Evolutionary conservation across 2,797 vertebrate genomes (phyloP).

Genomic region (Clarias fuscus): DNA sequence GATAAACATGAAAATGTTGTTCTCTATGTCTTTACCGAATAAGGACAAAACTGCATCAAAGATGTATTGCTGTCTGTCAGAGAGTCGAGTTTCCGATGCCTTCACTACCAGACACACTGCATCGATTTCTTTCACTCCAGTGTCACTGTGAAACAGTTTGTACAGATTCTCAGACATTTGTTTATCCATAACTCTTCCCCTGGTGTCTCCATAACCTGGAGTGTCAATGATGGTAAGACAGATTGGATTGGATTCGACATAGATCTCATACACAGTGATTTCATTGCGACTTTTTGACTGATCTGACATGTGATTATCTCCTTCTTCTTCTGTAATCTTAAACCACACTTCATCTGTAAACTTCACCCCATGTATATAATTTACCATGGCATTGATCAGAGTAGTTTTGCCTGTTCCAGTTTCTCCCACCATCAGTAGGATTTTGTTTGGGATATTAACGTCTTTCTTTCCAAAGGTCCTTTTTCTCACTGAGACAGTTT

Average conservation of each 20-base stretch:
- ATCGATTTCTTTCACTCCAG: no score
- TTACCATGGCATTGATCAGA: no score
- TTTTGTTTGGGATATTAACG: no score
- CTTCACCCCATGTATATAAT: slow-evolving; percentile 40
- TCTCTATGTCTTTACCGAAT: slow-evolving; percentile 43
- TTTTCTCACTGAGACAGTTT: no score
- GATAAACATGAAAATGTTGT: slow-evolving; percentile 23
- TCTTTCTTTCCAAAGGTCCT: no score
- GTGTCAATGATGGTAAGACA: slow-evolving; percentile 60
- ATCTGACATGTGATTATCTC: not conserved
- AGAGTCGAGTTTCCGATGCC: slow-evolving; percentile 8
- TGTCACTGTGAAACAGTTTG: no score
- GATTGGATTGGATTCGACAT: slow-evolving; percentile 30
- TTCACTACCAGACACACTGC: slow-evolving; percentile 32
- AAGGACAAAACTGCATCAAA: slow-evolving; percentile 44
- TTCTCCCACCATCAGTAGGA: no score
- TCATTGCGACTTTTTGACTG: slow-evolving; percentile 22
- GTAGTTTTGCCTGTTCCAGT: no score
- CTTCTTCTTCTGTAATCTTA: slow-evolving; percentile 35
- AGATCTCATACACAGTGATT: slow-evolving; percentile 49
- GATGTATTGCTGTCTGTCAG: slow-evolving; percentile 25
- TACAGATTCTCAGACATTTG: no score
- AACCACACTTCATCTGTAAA: slow-evolving; percentile 28
- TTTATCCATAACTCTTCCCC: slow-evolving; percentile 1
- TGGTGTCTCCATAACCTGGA: slow-evolving; percentile 54